Conservation (phyloP, 2,797 vertebrate genomes). For the Otolemur crassicaudatus region DNA sequence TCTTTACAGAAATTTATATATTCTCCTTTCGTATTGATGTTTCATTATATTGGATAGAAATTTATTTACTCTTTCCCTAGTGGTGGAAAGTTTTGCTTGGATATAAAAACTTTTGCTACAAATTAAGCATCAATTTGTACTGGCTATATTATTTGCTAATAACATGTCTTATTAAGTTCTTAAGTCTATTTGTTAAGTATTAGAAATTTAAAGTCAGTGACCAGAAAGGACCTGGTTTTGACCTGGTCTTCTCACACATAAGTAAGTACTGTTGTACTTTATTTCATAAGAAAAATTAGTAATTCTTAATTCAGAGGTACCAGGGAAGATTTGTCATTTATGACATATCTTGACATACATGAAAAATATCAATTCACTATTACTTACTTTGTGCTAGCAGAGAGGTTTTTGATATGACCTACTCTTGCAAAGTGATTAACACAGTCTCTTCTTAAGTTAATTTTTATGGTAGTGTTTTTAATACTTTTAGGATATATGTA, state of each 20-base stretch:
- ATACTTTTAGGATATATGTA: conserved; percentile 32
- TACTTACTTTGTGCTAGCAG: conserved; percentile 22
- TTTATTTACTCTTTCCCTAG: conserved; percentile 62
- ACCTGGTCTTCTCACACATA: conserved; percentile 26
- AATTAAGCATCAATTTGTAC: conserved; percentile 81
- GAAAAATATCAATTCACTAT: conserved; percentile 42
- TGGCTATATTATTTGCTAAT: conserved; percentile 87
- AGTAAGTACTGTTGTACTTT: conserved; percentile 51
- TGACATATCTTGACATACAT: neutral
- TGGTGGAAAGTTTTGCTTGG: conserved; percentile 75
- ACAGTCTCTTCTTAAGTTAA: conserved; percentile 41
- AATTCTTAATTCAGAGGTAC: conserved; percentile 45
- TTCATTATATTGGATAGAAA: conserved; percentile 78
- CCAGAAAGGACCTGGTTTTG: conserved; percentile 18
- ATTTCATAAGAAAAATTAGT: conserved; percentile 30
- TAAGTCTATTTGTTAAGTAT: conserved; percentile 48
- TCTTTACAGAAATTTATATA: conserved; percentile 69
- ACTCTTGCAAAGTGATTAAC: neutral
- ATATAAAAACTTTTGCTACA: conserved; percentile 88
- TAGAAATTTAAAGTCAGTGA: conserved; percentile 33
- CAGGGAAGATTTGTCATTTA: conserved; percentile 45
- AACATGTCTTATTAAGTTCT: conserved; percentile 81
- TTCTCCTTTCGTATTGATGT: conserved; percentile 58
- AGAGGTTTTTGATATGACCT: neutral
- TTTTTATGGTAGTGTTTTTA: conserved; percentile 48